Evolutionary conservation across 1,140 invertebrate genomes (phyloP), one percentile per base, ranked within the genome.

Genomic region (Neodiprion virginianus): DNA sequence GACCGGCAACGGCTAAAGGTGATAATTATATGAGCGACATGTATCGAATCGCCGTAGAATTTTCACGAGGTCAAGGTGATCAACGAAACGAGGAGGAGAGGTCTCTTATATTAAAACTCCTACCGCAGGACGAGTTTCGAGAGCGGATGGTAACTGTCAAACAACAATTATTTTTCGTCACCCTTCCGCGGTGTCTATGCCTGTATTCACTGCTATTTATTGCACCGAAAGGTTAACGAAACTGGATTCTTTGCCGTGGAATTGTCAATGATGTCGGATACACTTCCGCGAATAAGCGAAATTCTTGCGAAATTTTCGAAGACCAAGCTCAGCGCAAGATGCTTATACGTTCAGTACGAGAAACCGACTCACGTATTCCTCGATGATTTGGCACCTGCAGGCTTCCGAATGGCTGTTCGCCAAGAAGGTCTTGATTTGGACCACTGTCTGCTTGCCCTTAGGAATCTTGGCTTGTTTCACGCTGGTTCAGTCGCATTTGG

Each of bases 391-490:
- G 78, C 84, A 47, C 77, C 75, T 49, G 81, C 87, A 21, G 92
- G 91, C n/a, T 93, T 88, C 80, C 83, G 88, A 76, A 86, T 93
- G 90, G 87, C 89, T 0, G 84, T 90, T 78, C 86, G 91, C 48
- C 79, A 89, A 48, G 67, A 79, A 12, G 90, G 91, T 7, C 79
- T 93, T 48, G 90, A 92, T 79, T 74, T 90, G 49, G 77, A 87
- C 1, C 89, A 91, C 70, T 82, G 85, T 9, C 78, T 87, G 67
- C 72, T 91, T 8, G 89, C 91, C 9, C 78, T 93, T 3, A 83
- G 86, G 0, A 89, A 90, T 74, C 71, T 93, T 74, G 92, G 89
- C 5, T 89, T 83, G 77, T 90, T 92, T 81, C 92, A 93, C 77
- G 92, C 91, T 4, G 81, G 88, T 4, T 90, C 91, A 0, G 85